Evolutionary conservation across 1,140 invertebrate genomes (phyloP).

Genomic region (Drosophila murphyi): DNA sequence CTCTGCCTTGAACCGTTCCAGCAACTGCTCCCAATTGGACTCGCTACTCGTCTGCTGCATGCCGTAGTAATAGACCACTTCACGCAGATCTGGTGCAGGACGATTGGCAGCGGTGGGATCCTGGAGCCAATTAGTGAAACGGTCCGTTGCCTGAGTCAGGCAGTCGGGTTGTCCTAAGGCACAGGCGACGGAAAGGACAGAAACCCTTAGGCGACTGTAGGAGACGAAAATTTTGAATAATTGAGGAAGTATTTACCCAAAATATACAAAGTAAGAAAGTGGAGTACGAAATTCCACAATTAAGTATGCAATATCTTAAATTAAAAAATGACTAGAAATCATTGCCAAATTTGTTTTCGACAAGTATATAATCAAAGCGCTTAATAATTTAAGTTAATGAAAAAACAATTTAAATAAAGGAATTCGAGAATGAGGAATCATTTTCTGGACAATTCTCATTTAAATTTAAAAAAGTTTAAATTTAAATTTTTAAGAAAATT

Average conservation of each 20-base stretch:
- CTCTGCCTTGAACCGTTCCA: slow-evolving; percentile 89
- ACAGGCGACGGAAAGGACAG: slow-evolving; percentile 87
- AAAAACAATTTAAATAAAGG: no score
- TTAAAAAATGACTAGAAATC: no score
- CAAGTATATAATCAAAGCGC: no score
- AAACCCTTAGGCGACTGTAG: slow-evolving; percentile 86
- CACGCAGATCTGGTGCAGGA: slow-evolving; percentile 91
- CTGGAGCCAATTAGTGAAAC: slow-evolving; percentile 87
- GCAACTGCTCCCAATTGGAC: slow-evolving; percentile 90
- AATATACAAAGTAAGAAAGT: neutral
- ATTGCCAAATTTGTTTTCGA: no score
- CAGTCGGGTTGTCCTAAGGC: slow-evolving; percentile 86
- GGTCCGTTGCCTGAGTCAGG: slow-evolving; percentile 85
- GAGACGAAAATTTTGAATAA: neutral
- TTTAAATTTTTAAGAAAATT: no score
- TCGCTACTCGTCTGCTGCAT: slow-evolving; percentile 84
- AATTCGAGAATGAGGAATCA: no score
- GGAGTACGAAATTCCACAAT: no score
- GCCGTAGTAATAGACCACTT: slow-evolving; percentile 89
- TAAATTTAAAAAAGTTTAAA: no score
- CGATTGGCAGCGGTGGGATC: slow-evolving; percentile 80
- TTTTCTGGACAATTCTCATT: no score
- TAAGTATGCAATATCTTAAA: no score
- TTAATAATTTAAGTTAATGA: no score
- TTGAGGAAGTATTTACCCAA: no score